Percentiles rank a stretch among this genome's conserved stretches.
Evolutionary conservation across 1,140 invertebrate genomes (phyloP).

Genomic region (Trissolcus basalis): DNA sequence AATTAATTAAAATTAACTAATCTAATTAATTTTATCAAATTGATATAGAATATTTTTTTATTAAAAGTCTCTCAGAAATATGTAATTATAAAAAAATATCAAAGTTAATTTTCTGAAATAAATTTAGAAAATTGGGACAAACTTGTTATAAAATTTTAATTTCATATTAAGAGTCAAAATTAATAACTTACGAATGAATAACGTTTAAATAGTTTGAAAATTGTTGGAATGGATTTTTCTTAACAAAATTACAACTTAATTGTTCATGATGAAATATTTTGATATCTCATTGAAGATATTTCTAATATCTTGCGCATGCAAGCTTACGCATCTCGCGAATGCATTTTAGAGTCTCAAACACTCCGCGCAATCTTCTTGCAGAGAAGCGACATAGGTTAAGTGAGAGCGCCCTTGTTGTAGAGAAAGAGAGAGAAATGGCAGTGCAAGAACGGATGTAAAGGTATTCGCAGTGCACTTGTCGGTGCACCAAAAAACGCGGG

Average conservation of each 20-base stretch:
- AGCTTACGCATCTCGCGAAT: constrained; percentile 46
- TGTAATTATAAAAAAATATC: too few species aligned
- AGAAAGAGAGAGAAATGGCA: constrained; percentile 46
- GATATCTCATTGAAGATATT: constrained; percentile 1
- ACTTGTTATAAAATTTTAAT: too few species aligned
- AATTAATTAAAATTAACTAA: too few species aligned
- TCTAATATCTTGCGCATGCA: constrained; percentile 40
- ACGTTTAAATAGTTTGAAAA: too few species aligned
- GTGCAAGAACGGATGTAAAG: constrained; percentile 42
- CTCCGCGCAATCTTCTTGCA: constrained; percentile 47
- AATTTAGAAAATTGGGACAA: too few species aligned
- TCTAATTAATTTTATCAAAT: too few species aligned
- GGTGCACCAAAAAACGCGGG: constrained; percentile 44
- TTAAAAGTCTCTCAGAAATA: too few species aligned
- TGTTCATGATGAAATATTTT: background rate
- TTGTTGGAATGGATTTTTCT: too few species aligned
- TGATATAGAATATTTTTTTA: too few species aligned
- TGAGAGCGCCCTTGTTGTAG: constrained; percentile 14
- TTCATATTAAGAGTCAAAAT: too few species aligned
- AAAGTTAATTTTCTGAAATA: too few species aligned
- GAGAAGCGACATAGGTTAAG: constrained; percentile 26
- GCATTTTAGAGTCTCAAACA: constrained; percentile 22
- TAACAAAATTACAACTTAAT: background rate
- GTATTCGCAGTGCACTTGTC: constrained; percentile 56
- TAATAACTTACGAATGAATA: too few species aligned